Evolutionary conservation across 2,113 vertebrate genomes (phyloP).

Genomic region (Haplochromis burtoni): DNA sequence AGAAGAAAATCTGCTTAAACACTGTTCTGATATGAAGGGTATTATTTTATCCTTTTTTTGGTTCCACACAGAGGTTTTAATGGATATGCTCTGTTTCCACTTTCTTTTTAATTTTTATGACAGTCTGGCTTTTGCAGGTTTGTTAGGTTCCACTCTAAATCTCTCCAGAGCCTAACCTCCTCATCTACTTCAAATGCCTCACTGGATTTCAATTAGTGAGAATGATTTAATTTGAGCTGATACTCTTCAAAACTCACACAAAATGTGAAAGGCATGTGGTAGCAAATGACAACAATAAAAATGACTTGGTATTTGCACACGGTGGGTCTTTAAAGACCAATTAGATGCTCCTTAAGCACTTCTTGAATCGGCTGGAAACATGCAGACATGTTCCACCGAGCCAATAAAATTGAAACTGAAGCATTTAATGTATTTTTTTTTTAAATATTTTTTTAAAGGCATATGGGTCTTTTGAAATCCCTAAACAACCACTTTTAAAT

Average conservation of each 20-base stretch:
- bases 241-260: neutral
- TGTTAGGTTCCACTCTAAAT: neutral
- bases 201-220: neutral
- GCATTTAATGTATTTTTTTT: neutral
- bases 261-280: neutral
- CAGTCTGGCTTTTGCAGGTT: neutral
- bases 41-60: neutral
- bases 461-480: neutral
- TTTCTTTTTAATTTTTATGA: neutral
- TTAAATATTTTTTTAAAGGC: neutral
- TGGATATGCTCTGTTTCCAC: neutral
- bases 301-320: neutral
- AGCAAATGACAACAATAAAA: neutral
- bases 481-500: neutral
- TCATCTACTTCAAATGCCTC: neutral
- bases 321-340: neutral
- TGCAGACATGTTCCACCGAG: neutral
- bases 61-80: neutral
- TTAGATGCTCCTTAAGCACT: neutral
- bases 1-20: neutral
- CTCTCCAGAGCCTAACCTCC: neutral
- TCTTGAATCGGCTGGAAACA: neutral
- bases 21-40: neutral
- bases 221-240: neutral
- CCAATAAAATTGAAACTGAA: neutral